Evolutionary conservation across 2,113 vertebrate species (phyloP).

Genomic region (Lontra canadensis): DNA sequence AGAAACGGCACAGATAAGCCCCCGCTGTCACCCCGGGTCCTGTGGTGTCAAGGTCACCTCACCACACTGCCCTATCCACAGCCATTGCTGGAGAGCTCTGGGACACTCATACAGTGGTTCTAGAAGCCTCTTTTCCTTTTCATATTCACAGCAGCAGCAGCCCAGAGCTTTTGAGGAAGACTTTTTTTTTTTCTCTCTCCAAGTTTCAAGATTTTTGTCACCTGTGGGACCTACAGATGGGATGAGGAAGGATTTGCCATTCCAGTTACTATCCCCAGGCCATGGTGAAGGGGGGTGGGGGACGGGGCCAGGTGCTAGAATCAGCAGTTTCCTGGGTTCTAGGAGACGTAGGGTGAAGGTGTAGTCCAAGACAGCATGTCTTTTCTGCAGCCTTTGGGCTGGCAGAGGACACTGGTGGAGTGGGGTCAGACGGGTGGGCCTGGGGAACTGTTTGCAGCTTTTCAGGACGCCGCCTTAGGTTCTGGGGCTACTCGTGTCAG

Average conservation of each 20-base stretch:
- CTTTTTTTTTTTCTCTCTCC: not conserved
- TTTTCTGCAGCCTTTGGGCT: not conserved
- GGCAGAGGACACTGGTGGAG: not conserved
- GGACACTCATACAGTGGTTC: not conserved
- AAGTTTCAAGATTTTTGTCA: not conserved
- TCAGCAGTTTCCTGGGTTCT: not conserved
- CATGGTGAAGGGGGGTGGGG: not conserved
- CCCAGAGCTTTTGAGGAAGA: not conserved
- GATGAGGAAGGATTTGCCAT: not conserved
- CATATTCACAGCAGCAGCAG: not conserved
- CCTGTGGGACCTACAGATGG: not conserved
- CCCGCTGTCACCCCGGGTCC: fast-evolving
- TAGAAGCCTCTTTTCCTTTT: not conserved
- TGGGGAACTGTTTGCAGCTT: not conserved
- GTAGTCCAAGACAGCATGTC: not conserved
- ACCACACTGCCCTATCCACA: fast-evolving
- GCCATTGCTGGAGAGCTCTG: not conserved
- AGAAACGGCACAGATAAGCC: not conserved
- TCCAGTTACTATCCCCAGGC: not conserved
- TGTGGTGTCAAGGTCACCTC: not conserved
- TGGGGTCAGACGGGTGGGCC: too few relatives aligned
- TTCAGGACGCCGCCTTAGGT: not conserved
- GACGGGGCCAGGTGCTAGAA: not conserved
- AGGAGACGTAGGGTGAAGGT: not conserved
- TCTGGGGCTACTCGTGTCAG: not conserved